Evolutionary conservation across 2,797 vertebrate species (phyloP), one percentile per base, ranked within the genome.

Genomic region (Enteromius paludinosus): DNA sequence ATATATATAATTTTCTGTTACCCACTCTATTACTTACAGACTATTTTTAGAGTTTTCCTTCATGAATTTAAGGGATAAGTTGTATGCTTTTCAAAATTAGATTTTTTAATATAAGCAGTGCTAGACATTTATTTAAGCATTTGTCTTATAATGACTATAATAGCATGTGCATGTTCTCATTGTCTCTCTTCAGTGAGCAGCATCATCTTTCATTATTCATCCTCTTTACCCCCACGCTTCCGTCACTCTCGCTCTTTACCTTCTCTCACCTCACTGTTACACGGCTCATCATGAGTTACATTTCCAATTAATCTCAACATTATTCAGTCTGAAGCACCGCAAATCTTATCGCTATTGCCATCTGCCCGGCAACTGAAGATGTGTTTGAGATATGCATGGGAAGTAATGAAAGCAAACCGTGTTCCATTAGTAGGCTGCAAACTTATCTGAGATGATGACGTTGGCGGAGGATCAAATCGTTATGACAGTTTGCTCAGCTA

Each of bases 1-100:
- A 93, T 94, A 93, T 92, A 95, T 94, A 94, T 95, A 94, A 95
- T 94, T 93, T 94, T 94, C 92, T 94, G 94, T 94, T 94, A 94
- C 91, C 93, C 89, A 83, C 65, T 90, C 88, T 59, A 89, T 89
- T 93, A 92, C 90, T 93, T 94, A 90, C 90, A 91, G 90, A 93
- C 92, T 94, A 93, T 94, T 93, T 93, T 93, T 94, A 94, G 93
- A 70, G 70, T 76, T 30, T 83, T 84, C 56, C 41, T 61, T 52
- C 84, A 88, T 89, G 91, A 89, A 90, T 92, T 93, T 91, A 91
- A 88, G 88, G 87, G 90, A 90, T 89, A 86, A 86, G 89, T 90
- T 91, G 91, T 88, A 90, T 92, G 89, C 86, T 88, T 91, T 92
- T 91, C 87, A 88, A 88, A 82, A 82, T 86, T 80, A 85, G 81